Base-by-base conservation (phyloP, 2,113 vertebrate species). In the Rafetus swinhoei region DNA sequence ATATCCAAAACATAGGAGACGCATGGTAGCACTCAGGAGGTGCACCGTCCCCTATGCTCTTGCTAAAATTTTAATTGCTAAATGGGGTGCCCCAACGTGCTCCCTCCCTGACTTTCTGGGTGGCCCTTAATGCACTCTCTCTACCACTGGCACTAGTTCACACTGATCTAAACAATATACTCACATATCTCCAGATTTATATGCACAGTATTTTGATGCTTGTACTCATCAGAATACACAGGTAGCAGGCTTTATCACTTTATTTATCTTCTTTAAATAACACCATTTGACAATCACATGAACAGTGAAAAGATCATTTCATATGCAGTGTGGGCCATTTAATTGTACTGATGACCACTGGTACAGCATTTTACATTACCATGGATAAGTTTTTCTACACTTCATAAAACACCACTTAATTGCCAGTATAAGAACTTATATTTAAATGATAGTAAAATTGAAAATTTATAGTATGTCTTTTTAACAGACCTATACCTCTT, bases 371-470 rank as follows among this genome's bases (percentile, higher is more conserved):
- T 2, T 87, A 2, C 86, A 74, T 56, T 35, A 0, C 15, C 35
- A 54, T 19, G n/a, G 39, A 79, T 62, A 87, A 92, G 59, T 82
- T 27, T 86, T 84, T 82, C 2, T 81, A 35, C 35, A 89, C 29
- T 83, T 25, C 39, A 89, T 24, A 62, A 60, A 87, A 88, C 91
- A 94, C 54, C n/a, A 79, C 91, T 88, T 90, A 93, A 81, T 82
- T 89, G 19, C 62, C n/a, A 92, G 5, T 39, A 79, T 32, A 94
- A 95, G 81, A 83, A 83, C 3, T 60, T 85, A 12, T 88, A 93
- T 92, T 94, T 95, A 97, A 92, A 92, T 74, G 86, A 35, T 86
- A 54, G 53, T 54, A 54, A 54, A 14, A 12, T 12, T 54, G 53
- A 54, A 54, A 14, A 54, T 54, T 2, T 54, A 54, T 54, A 54